Base-by-base conservation (phyloP, 2,797 vertebrate species). In the Scolopax rusticola region DNA sequence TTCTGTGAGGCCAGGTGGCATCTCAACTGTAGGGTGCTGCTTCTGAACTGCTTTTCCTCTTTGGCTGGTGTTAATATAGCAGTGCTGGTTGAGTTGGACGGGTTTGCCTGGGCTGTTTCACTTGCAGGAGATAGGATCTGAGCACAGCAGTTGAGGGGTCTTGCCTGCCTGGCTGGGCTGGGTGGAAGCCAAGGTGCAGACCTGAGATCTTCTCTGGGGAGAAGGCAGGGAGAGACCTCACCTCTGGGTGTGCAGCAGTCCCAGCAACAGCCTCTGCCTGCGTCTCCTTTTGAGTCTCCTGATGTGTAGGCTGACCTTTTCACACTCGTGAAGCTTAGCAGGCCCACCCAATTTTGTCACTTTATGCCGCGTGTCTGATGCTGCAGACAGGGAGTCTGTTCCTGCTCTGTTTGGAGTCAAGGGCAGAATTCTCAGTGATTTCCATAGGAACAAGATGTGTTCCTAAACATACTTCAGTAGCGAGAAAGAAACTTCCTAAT, bases 381-480 rank as follows among this genome's bases (percentile, higher is more conserved):
- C 5, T 92, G 80, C 80, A 94, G 78, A 74, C 71, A 73, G 48
- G 67, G 91, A 88, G 93, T 84, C 83, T 91, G 86, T 68, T 84
- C 74, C 68, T 65, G 53, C 89, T 95, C 78, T 89, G 0, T 80
- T 92, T 92, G 89, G 81, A 96, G 81, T 65, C 47, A 76, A 89
- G 78, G 71, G 76, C 92, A 94, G 51, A 87, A 92, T 84, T 95
- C 93, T 93, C 77, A 4, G 88, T 10, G 45, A 95, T 95, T 95
- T 90, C 93, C 82, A 92, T 91, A 94, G 96, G 94, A 97, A 95
- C 92, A 43, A 94, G 89, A 77, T 93, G 84, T 94, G 61, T 96
- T 96, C 89, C 89, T 87, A 97, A 97, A 95, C 95, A 95, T 89
- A 63, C 92, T 96, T 83, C 75, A n/a, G 89, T 70, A 92, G 84